These are phyloP conservation scores for Drosophila hydei DNA, from an alignment of 1,140 invertebrate genomes.

Conservation along the genomic window DNA sequence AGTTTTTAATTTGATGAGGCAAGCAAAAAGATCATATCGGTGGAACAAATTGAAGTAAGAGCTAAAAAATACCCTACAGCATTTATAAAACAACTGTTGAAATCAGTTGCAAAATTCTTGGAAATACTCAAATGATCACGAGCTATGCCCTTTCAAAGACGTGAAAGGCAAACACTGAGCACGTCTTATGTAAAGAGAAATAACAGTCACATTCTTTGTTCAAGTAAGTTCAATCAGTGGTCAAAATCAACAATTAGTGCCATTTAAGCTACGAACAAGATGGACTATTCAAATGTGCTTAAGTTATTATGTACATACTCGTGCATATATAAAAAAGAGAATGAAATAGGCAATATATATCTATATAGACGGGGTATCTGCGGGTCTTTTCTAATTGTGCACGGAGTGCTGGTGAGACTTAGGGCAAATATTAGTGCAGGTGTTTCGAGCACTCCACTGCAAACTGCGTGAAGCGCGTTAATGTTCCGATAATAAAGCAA, in stretches of 20 bases:
- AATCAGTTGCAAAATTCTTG: too few relatives aligned
- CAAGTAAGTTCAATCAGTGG: constrained; percentile 15
- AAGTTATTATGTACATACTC: constrained; percentile 1
- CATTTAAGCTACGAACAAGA: constrained; percentile 38
- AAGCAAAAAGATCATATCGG: constrained; percentile 1
- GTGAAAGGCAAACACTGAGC: neutral
- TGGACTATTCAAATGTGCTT: neutral
- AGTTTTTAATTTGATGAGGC: neutral
- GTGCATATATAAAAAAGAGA: neutral
- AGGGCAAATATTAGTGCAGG: constrained; percentile 52
- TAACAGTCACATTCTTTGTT: constrained; percentile 51
- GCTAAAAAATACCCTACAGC: too few relatives aligned
- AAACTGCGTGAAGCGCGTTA: constrained; percentile 1
- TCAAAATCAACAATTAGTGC: constrained; percentile 32
- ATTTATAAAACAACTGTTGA: too few relatives aligned
- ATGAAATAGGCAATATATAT: too few relatives aligned
- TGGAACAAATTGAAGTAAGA: neutral
- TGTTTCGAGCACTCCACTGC: constrained; percentile 19
- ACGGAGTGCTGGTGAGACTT: neutral
- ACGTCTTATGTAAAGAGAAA: constrained; percentile 11
- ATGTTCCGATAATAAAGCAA: constrained; percentile 4
- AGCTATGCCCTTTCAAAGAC: too few relatives aligned
- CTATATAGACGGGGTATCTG: too few relatives aligned
- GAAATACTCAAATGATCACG: too few relatives aligned
- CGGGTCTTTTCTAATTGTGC: too few relatives aligned